A percentile compares a stretch with the other conserved stretches of the same genome.
phyloP scores from a whole-genome alignment of 2,888 invertebrate species.

The Crocallis elinguaria region DNA sequence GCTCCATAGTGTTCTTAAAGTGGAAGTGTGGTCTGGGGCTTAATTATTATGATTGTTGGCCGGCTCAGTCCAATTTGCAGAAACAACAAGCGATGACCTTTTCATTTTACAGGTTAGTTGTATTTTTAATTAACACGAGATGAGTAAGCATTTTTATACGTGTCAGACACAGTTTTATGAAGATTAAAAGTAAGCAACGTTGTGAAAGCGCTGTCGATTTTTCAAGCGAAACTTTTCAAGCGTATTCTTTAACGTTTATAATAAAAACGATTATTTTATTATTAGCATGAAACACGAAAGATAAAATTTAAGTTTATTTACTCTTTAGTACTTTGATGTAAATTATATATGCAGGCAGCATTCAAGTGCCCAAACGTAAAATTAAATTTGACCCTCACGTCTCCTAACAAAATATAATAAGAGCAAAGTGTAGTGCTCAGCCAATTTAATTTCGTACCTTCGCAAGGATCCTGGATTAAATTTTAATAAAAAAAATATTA shows the following conservation, averaged over 20 bases:
- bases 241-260: not conserved
- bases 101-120: slow-evolving; percentile 76
- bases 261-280: not conserved
- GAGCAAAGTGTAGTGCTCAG: slow-evolving; percentile 20
- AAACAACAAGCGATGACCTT: slow-evolving; percentile 72
- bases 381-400: slow-evolving; percentile 15
- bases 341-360: not conserved
- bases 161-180: slow-evolving; percentile 32
- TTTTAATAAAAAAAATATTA: slow-evolving; percentile 40
- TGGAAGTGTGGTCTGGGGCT: slow-evolving; percentile 54
- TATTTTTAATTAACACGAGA: slow-evolving; percentile 69
- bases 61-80: slow-evolving; percentile 59
- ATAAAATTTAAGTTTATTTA: too few species aligned
- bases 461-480: slow-evolving; percentile 31
- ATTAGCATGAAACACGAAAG: too few species aligned
- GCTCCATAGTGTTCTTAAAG: slow-evolving; percentile 50
- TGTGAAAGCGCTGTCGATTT: not conserved
- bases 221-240: not conserved
- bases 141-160: slow-evolving; percentile 39
- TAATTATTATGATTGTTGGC: slow-evolving; percentile 53
- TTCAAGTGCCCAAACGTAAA: slow-evolving; percentile 1
- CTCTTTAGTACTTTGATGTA: not conserved
- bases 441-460: slow-evolving; percentile 29
- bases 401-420: slow-evolving; percentile 18
- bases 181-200: slow-evolving; percentile 30